phyloP scores from a whole-genome alignment of 2,888 invertebrate species.

The Pycnomerus fuliginosus region DNA sequence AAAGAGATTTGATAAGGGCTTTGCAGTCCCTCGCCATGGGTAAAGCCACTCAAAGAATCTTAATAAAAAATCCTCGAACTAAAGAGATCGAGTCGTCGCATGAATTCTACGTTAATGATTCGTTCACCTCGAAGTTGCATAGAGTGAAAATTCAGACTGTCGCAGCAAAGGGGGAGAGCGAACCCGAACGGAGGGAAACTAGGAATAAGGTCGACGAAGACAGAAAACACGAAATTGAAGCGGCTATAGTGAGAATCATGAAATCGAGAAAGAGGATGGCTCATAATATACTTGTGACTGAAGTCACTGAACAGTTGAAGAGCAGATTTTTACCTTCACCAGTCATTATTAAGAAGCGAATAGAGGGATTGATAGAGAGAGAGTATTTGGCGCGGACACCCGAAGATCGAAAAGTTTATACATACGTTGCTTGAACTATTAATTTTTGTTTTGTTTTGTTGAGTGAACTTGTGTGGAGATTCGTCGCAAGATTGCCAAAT shows the following conservation, averaged over 20 bases:
- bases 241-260: conserved; percentile 99
- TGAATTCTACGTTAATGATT: conserved; percentile 94
- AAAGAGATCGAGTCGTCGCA: conserved; percentile 95
- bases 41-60: conserved; percentile 91
- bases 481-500: no score
- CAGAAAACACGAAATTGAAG: conserved; percentile 98
- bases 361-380: conserved; percentile 98
- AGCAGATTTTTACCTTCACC: conserved; percentile 97
- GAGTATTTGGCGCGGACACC: conserved; percentile 98
- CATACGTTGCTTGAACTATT: conserved; percentile 81
- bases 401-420: conserved; percentile 95
- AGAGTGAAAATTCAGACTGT: conserved; percentile 94
- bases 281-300: conserved; percentile 91
- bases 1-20: conserved; percentile 92
- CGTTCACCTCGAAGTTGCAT: conserved; percentile 96
- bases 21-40: conserved; percentile 98
- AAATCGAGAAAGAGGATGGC: conserved; percentile 95
- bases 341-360: conserved; percentile 97
- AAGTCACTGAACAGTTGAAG: conserved; percentile 96
- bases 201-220: conserved; percentile 95
- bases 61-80: conserved; percentile 92
- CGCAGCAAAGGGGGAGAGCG: conserved; percentile 94
- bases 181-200: conserved; percentile 98
- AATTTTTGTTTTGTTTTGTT: conserved; percentile 20
- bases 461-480: no score